Percentiles rank a stretch among this genome's conserved stretches.
Evolutionary conservation across 2,888 invertebrate genomes (phyloP).

Genomic region (Electrophaes corylata): DNA sequence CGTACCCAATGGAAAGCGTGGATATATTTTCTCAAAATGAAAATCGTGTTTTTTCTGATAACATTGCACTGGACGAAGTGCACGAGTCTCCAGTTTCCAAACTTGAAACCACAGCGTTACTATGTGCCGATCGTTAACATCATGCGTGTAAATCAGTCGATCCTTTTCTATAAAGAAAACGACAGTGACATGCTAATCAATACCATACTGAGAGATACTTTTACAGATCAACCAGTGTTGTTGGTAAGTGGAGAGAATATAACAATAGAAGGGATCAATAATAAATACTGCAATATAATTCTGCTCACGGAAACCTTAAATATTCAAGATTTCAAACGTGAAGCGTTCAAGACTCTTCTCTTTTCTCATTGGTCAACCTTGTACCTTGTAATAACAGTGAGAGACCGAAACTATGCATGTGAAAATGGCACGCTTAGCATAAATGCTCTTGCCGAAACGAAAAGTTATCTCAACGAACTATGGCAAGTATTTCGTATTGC

Average conservation of each 20-base stretch:
- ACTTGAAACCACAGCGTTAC: slow-evolving; percentile 1
- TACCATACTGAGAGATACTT: slow-evolving; percentile 22
- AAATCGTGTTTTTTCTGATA: slow-evolving; percentile 15
- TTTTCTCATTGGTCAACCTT: slow-evolving; percentile 47
- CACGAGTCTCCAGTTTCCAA: slow-evolving; percentile 25
- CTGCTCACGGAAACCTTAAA: slow-evolving; percentile 21
- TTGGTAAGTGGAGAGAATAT: slow-evolving; percentile 20
- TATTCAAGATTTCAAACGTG: slow-evolving; percentile 15
- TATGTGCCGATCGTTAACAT: slow-evolving; percentile 27
- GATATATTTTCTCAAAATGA: slow-evolving; percentile 17
- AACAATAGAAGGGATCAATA: not conserved
- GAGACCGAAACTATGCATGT: slow-evolving; percentile 43
- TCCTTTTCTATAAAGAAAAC: slow-evolving; percentile 24
- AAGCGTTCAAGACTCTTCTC: slow-evolving; percentile 14
- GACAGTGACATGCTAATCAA: slow-evolving; percentile 19
- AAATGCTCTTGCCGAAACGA: slow-evolving; percentile 35
- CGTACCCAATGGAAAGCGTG: not conserved
- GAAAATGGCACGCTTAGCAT: slow-evolving; percentile 41
- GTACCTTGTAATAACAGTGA: slow-evolving; percentile 47
- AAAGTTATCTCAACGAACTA: slow-evolving; percentile 51
- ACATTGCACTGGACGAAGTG: slow-evolving; percentile 6
- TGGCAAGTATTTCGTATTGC: slow-evolving; percentile 52
- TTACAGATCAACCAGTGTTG: slow-evolving; percentile 26
- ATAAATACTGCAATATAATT: slow-evolving; percentile 24
- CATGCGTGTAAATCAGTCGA: slow-evolving; percentile 21